phyloP scores from a whole-genome alignment of 2,113 vertebrate species.

The Chitala chitala region DNA sequence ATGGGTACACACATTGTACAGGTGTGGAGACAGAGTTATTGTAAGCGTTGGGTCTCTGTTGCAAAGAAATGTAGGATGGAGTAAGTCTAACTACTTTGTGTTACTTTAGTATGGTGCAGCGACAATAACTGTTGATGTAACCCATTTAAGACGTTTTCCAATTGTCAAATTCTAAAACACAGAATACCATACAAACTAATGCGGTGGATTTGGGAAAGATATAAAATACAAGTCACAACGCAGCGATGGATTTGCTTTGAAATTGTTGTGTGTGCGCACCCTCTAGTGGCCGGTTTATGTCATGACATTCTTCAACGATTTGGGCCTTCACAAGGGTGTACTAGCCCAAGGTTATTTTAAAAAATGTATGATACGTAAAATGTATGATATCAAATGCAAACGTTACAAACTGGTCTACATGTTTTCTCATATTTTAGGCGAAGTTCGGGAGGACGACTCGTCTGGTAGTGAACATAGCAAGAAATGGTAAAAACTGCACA shows the following conservation, averaged over 20 bases:
- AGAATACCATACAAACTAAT: no score
- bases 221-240: not conserved
- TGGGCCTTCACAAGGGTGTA: not conserved
- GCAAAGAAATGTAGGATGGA: no score
- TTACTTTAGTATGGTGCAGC: no score
- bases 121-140: no score
- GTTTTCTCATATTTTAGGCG: slow-evolving; percentile 43
- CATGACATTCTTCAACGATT: not conserved
- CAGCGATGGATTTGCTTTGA: not conserved
- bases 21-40: not conserved
- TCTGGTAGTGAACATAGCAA: slow-evolving; percentile 44
- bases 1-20: not conserved
- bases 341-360: not conserved
- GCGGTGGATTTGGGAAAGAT: not conserved
- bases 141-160: no score
- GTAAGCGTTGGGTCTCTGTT: no score
- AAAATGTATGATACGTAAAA: not conserved
- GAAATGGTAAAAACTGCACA: not conserved
- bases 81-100: no score
- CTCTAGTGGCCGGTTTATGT: not conserved
- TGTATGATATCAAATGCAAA: no score
- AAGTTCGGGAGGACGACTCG: slow-evolving; percentile 54
- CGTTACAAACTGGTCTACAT: not conserved
- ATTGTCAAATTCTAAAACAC: no score
- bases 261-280: not conserved